Evolutionary conservation across 35 echinoderm and acorn worm species (phyloP).

Genomic region (Apostichopus japonicus): DNA sequence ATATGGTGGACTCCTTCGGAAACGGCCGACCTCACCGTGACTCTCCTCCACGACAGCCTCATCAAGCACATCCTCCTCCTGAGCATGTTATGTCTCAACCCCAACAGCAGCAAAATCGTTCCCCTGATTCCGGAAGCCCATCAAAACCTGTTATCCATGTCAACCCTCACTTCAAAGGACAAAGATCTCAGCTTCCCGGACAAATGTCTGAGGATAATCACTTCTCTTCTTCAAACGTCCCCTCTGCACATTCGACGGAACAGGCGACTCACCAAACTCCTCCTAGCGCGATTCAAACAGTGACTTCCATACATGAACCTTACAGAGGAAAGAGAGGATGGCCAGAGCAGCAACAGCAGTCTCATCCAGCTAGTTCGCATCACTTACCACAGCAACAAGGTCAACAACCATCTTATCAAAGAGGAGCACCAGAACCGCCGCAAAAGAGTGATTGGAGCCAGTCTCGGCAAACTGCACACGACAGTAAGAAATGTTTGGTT

Average conservation of each 20-base stretch:
- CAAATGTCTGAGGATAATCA: background rate
- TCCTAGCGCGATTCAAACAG: background rate
- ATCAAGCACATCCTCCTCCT: background rate
- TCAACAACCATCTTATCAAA: background rate
- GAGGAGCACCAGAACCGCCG: background rate
- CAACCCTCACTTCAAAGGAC: constrained; percentile 58
- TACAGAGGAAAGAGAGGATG: constrained; percentile 14
- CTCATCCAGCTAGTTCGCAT: background rate
- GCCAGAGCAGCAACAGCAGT: background rate
- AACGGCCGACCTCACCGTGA: background rate
- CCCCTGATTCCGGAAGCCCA: background rate
- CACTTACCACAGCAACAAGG: background rate
- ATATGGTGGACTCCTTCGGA: constrained; percentile 24
- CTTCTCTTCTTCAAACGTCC: background rate
- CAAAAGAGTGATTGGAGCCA: background rate
- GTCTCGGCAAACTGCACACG: background rate
- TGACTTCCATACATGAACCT: background rate
- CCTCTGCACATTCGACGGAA: background rate
- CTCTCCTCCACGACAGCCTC: background rate
- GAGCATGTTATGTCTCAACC: background rate
- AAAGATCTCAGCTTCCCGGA: background rate
- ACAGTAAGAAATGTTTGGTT: background rate
- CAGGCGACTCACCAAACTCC: background rate
- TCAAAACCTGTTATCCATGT: constrained; percentile 35
- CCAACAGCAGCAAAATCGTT: background rate